phyloP scores from a whole-genome alignment of 2,113 vertebrate species.

The Tachuris rubrigastra region DNA sequence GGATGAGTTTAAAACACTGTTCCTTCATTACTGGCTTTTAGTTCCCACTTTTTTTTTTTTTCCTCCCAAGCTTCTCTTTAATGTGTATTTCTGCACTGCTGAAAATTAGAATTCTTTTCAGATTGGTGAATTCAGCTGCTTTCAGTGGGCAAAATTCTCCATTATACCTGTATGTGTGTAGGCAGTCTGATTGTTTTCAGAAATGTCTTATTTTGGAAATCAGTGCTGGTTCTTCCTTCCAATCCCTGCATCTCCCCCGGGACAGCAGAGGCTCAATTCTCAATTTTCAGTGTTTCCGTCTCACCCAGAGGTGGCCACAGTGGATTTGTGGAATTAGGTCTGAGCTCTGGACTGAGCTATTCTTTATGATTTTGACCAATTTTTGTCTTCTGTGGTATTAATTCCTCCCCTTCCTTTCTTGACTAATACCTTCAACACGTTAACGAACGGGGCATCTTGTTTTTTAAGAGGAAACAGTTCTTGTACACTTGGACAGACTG shows the following conservation, averaged over 20 bases:
- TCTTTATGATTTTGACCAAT: not conserved
- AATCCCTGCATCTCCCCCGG: accelerated
- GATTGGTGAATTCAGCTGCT: not conserved
- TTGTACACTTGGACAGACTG: not conserved
- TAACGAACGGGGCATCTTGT: not conserved
- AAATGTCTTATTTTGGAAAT: not conserved
- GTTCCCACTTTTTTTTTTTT: not conserved
- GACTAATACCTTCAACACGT: not conserved
- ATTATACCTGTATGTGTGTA: too few relatives aligned
- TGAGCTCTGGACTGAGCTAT: not conserved
- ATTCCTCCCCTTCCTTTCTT: not conserved
- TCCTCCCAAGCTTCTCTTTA: not conserved
- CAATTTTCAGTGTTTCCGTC: not conserved
- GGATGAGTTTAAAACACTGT: not conserved
- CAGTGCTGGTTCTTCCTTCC: not conserved
- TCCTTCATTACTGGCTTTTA: not conserved
- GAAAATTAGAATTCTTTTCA: not conserved
- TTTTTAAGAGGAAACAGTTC: not conserved
- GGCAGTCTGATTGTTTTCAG: not conserved
- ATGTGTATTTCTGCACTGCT: not conserved
- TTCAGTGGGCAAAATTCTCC: not conserved
- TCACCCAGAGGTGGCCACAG: not conserved
- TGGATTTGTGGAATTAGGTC: not conserved
- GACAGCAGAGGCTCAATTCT: not conserved
- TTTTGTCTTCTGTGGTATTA: not conserved